Percentiles rank a stretch among this genome's conserved stretches.
Evolutionary conservation across 1,140 invertebrate genomes (phyloP).

Genomic region (Probaryconus sp.): DNA sequence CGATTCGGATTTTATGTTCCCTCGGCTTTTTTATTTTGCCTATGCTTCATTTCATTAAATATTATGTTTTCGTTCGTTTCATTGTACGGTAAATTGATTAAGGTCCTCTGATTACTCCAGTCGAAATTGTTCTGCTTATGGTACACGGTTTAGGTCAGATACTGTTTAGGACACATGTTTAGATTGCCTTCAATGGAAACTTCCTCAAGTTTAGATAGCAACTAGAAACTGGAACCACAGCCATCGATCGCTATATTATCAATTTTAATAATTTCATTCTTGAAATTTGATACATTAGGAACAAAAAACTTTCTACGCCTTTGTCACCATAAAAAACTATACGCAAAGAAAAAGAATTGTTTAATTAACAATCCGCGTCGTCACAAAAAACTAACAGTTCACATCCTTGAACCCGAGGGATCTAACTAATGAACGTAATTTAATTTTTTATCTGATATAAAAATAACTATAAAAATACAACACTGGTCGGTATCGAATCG

Average conservation of each 20-base stretch:
- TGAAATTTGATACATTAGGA: too few relatives aligned
- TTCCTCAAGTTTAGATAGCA: slow-evolving; percentile 56
- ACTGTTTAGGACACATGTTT: slow-evolving; percentile 60
- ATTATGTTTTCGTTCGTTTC: slow-evolving; percentile 22
- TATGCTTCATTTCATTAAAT: neutral
- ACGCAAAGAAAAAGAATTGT: too few relatives aligned
- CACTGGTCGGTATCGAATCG: too few relatives aligned
- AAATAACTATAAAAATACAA: too few relatives aligned
- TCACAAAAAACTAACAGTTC: too few relatives aligned
- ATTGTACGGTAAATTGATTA: slow-evolving; percentile 53
- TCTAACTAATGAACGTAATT: too few relatives aligned
- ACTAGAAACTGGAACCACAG: slow-evolving; percentile 50
- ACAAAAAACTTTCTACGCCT: too few relatives aligned
- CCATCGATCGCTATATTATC: slow-evolving; percentile 34
- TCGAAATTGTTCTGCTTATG: slow-evolving; percentile 48
- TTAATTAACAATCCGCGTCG: too few relatives aligned
- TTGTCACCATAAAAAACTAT: too few relatives aligned
- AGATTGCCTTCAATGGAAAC: slow-evolving; percentile 58
- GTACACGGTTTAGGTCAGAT: slow-evolving; percentile 49
- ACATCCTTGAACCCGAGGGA: too few relatives aligned
- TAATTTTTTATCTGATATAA: too few relatives aligned
- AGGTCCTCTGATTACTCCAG: slow-evolving; percentile 52
- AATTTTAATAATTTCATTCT: slow-evolving; percentile 45
- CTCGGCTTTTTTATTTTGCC: too few relatives aligned
- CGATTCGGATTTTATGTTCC: slow-evolving; percentile 4